phyloP scores from a whole-genome alignment of 2,113 vertebrate species.

The Cygnus buccinator region DNA sequence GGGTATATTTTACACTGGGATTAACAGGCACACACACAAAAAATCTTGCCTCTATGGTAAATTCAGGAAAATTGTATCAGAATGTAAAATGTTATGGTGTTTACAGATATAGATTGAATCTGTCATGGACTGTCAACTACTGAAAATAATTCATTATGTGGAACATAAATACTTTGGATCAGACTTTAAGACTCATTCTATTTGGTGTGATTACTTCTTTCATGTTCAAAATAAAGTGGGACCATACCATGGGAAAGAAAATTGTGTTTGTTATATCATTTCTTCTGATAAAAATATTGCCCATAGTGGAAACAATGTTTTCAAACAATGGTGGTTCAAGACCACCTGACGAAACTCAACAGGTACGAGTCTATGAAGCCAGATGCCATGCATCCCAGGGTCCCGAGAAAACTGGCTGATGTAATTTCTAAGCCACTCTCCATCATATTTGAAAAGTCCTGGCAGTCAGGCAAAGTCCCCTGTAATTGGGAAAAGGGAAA shows the following conservation, averaged over 20 bases:
- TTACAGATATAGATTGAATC: constrained; percentile 78
- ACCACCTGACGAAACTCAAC: too few species aligned
- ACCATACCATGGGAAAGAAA: neutral
- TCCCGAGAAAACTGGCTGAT: too few species aligned
- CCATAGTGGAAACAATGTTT: neutral
- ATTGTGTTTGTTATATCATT: neutral
- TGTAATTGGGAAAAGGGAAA: too few species aligned
- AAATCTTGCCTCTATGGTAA: constrained; percentile 56
- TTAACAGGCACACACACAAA: constrained; percentile 43
- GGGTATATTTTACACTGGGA: constrained; percentile 60
- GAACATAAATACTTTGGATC: constrained; percentile 72
- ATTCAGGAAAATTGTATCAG: constrained; percentile 71
- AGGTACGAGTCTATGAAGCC: too few species aligned
- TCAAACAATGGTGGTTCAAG: too few species aligned
- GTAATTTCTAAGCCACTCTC: too few species aligned
- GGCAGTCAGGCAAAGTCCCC: too few species aligned
- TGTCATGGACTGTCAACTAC: constrained; percentile 71
- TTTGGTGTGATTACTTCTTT: neutral
- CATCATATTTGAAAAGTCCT: too few species aligned
- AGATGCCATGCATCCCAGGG: too few species aligned
- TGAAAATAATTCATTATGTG: constrained; percentile 67
- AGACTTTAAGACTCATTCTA: constrained; percentile 16
- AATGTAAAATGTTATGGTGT: constrained; percentile 65
- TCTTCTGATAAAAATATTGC: neutral
- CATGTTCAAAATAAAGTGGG: neutral